Evolutionary conservation across 1,140 invertebrate genomes (phyloP).

Genomic region (Drosophila teissieri): DNA sequence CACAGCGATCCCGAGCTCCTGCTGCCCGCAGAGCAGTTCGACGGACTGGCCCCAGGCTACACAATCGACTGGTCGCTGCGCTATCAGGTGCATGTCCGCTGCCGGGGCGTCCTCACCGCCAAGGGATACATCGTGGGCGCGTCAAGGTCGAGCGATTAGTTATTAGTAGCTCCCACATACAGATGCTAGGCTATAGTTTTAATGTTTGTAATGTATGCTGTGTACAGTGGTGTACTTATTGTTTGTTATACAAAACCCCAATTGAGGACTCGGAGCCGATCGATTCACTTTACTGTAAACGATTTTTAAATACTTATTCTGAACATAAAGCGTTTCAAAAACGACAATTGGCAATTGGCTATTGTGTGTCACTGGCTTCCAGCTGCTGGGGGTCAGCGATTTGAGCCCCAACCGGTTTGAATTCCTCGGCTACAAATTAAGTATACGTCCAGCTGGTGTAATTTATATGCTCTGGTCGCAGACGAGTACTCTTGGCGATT

Average conservation of each 20-base stretch:
- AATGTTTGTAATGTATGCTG: slow-evolving; percentile 51
- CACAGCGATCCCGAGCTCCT: slow-evolving; percentile 96
- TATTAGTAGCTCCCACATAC: slow-evolving; percentile 25
- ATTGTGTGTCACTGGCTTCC: slow-evolving; percentile 30
- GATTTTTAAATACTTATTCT: slow-evolving; percentile 50
- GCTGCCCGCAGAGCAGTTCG: slow-evolving; percentile 64
- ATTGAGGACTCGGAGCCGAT: slow-evolving; percentile 48
- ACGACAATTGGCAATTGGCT: slow-evolving; percentile 33
- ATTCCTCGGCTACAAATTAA: slow-evolving; percentile 46
- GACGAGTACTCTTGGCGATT: slow-evolving; percentile 14
- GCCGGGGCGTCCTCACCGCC: slow-evolving; percentile 93
- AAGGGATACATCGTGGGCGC: slow-evolving; percentile 91
- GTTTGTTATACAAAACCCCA: slow-evolving; percentile 78
- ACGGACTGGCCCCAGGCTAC: slow-evolving; percentile 61
- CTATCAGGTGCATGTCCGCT: slow-evolving; percentile 95
- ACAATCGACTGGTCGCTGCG: slow-evolving; percentile 89
- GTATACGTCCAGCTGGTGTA: slow-evolving; percentile 58
- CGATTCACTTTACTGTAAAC: slow-evolving; percentile 66
- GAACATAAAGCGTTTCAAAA: slow-evolving; percentile 67
- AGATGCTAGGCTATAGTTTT: slow-evolving; percentile 63
- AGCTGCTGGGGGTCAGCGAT: slow-evolving; percentile 23
- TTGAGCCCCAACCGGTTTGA: slow-evolving; percentile 56
- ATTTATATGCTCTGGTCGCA: slow-evolving; percentile 32
- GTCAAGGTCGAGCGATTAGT: slow-evolving; percentile 49
- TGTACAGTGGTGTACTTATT: slow-evolving; percentile 72